phyloP scores from a whole-genome alignment of 2,113 vertebrate genomes.

The Rhynchopsitta pachyrhyncha region DNA sequence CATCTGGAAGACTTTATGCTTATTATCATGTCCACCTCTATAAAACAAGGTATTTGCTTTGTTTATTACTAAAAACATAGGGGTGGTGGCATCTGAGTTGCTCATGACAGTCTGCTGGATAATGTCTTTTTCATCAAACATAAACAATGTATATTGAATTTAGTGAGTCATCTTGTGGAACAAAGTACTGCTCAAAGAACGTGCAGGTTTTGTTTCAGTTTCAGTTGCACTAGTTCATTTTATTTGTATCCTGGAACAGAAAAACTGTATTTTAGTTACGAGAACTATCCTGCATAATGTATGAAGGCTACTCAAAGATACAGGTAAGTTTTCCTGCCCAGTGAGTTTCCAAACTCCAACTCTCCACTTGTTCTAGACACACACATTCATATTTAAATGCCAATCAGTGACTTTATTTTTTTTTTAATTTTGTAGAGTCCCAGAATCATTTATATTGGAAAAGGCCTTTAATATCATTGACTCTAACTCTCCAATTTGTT shows the following conservation, averaged over 20 bases:
- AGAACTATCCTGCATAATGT: neutral
- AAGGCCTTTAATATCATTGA: accelerated
- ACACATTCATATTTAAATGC: neutral
- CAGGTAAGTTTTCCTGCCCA: neutral
- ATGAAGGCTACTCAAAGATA: neutral
- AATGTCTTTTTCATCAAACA: neutral
- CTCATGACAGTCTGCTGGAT: neutral
- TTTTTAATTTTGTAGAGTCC: neutral
- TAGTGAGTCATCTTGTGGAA: neutral
- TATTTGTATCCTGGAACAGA: neutral
- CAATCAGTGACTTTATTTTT: neutral
- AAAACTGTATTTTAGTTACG: neutral
- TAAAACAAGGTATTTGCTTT: neutral
- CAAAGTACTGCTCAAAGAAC: neutral
- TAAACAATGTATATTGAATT: neutral
- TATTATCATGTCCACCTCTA: neutral
- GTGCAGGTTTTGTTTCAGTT: neutral
- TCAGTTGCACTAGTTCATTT: neutral
- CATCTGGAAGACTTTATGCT: neutral
- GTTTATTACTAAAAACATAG: neutral
- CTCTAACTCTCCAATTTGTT: neutral
- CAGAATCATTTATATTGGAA: neutral
- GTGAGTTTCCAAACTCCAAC: neutral
- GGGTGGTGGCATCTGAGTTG: neutral
- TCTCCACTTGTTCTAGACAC: neutral